Conservation (phyloP, 2,113 vertebrate genomes). For the Daboia siamensis region DNA sequence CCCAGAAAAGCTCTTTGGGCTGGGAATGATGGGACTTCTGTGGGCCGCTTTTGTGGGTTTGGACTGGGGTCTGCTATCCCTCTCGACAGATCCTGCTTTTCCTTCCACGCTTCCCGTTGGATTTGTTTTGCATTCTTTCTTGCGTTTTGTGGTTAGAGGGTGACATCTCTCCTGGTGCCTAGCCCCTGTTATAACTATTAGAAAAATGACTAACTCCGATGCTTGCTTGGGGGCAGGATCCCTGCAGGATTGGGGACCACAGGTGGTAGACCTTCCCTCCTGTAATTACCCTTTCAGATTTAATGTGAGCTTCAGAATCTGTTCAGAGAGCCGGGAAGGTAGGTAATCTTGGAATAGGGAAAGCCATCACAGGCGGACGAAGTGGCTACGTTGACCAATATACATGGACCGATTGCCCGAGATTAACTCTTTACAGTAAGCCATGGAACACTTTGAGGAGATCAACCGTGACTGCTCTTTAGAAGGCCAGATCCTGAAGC, state of each 20-base stretch:
- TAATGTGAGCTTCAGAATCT: not conserved
- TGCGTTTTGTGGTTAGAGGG: not conserved
- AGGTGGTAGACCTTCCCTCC: not conserved
- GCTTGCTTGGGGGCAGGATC: not conserved
- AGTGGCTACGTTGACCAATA: not conserved
- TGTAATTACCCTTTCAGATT: not conserved
- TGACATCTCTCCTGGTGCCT: not conserved
- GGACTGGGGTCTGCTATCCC: not conserved
- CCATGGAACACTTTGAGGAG: not conserved
- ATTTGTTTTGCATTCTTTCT: not conserved
- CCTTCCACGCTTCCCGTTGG: not conserved
- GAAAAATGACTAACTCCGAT: not conserved
- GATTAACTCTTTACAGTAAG: not conserved
- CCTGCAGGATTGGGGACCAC: not conserved
- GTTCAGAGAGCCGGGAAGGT: not conserved
- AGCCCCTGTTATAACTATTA: not conserved
- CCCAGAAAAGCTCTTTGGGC: not conserved
- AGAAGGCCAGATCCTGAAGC: no score
- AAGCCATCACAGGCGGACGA: not conserved
- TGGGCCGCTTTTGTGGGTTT: not conserved
- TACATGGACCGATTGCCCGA: no score
- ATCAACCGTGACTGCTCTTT: no score
- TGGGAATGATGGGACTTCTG: not conserved
- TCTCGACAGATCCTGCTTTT: not conserved
- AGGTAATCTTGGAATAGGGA: not conserved